These are phyloP conservation scores for Peromyscus nudipes DNA, from an alignment of 2,797 vertebrate species.

Conservation along the genomic window DNA sequence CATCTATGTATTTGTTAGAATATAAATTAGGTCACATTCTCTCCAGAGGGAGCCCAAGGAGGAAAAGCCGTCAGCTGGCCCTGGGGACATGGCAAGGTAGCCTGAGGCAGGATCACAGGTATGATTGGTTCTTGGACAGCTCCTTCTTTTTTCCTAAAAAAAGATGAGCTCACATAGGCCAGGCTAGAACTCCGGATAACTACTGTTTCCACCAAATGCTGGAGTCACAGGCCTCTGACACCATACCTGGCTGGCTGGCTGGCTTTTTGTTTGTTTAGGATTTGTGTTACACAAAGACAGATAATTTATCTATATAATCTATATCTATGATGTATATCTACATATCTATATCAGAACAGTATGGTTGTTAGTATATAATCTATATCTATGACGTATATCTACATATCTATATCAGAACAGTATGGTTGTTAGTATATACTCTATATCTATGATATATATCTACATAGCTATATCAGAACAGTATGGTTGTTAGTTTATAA, in stretches of 20 bases:
- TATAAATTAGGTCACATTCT: not conserved
- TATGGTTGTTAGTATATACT: not conserved
- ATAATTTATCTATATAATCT: not conserved
- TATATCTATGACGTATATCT: too few relatives aligned
- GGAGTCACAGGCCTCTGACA: not conserved
- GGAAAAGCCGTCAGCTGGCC: not conserved
- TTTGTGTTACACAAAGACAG: not conserved
- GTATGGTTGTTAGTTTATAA: too few relatives aligned
- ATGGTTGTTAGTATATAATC: not conserved
- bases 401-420: too few relatives aligned
- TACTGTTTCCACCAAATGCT: not conserved
- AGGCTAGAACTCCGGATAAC: not conserved
- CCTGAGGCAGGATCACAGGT: constrained; percentile 88
- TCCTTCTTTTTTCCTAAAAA: constrained; percentile 85
- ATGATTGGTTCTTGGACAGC: constrained; percentile 94
- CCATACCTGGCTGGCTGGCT: not conserved
- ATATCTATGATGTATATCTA: too few relatives aligned
- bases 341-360: too few relatives aligned
- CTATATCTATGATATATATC: too few relatives aligned
- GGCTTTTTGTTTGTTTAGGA: constrained; percentile 12
- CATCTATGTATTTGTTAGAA: constrained; percentile 68
- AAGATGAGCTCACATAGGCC: not conserved
- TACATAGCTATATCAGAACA: too few relatives aligned
- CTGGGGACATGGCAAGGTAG: fast-evolving
- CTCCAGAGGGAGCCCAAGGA: not conserved